phyloP scores from a whole-genome alignment of 2,113 vertebrate genomes.

The Aegotheles bennettii region DNA sequence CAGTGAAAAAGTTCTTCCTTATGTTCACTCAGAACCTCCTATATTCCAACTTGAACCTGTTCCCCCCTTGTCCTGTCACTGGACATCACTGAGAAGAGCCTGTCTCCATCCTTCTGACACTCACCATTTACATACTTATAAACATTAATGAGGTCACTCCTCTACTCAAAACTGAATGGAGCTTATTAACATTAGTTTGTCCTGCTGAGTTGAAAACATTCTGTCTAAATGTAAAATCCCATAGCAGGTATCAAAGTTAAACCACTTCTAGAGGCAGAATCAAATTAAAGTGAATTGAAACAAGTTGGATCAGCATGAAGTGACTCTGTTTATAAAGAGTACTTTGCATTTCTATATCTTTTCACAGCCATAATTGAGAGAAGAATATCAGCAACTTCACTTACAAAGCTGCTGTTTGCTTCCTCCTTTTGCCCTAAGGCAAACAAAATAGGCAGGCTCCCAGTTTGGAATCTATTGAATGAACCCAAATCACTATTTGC shows the following conservation, averaged over 20 bases:
- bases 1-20: too few relatives aligned
- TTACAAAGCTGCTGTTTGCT: slow-evolving; percentile 45
- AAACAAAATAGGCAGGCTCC: slow-evolving; percentile 61
- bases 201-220: background rate
- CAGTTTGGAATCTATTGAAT: slow-evolving; percentile 46
- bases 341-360: slow-evolving; percentile 40
- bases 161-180: background rate
- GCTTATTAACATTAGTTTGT: background rate
- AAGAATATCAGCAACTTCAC: slow-evolving; percentile 21
- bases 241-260: background rate
- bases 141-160: too few relatives aligned
- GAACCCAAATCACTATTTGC: slow-evolving; percentile 43
- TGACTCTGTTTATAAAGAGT: background rate
- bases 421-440: slow-evolving; percentile 47
- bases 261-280: background rate
- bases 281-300: background rate
- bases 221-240: background rate
- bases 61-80: too few relatives aligned
- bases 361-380: slow-evolving; percentile 53
- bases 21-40: too few relatives aligned
- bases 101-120: too few relatives aligned
- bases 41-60: too few relatives aligned
- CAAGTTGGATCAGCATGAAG: background rate
- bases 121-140: too few relatives aligned
- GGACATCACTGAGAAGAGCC: too few relatives aligned